Evolutionary conservation across 1,140 invertebrate species (phyloP).

Genomic region (Protaetia brevitarsis): DNA sequence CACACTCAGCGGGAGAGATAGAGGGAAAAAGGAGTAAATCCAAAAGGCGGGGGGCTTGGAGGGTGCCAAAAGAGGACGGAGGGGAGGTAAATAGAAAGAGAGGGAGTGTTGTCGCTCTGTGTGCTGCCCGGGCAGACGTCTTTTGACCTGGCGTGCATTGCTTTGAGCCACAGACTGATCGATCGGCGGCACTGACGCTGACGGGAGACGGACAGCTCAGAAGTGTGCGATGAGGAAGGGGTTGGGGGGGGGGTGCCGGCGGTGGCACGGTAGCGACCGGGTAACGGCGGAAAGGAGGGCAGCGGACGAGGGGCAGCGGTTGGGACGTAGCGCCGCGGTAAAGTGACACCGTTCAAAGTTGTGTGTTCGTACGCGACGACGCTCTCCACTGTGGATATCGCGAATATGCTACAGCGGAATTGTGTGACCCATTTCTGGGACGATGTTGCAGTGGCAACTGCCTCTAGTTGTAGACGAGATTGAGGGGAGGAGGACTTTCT

Average conservation of each 20-base stretch:
- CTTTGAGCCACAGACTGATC: constrained; percentile 50
- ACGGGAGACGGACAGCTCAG: constrained; percentile 49
- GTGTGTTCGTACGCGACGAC: constrained; percentile 8
- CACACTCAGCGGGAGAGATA: background rate
- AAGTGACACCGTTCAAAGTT: constrained; percentile 28
- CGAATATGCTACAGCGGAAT: constrained; percentile 18
- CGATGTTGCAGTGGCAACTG: too few species aligned
- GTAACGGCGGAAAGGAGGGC: background rate
- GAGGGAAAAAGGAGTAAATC: constrained; percentile 27
- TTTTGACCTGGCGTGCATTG: constrained; percentile 50
- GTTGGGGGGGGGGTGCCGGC: constrained; percentile 25
- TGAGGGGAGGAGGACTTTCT: too few species aligned
- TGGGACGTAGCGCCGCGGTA: constrained; percentile 21
- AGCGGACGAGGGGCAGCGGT: constrained; percentile 3
- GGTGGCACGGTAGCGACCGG: background rate
- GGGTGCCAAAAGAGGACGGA: constrained; percentile 19
- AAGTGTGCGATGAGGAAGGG: constrained; percentile 33
- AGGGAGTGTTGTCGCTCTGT: constrained; percentile 38
- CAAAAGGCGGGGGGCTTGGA: constrained; percentile 27
- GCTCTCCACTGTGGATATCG: background rate
- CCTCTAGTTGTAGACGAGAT: too few species aligned
- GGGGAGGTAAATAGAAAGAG: too few species aligned
- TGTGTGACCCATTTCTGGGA: constrained; percentile 21
- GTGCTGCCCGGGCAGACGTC: constrained; percentile 49
- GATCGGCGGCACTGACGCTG: constrained; percentile 49